Evolutionary conservation across 2,113 vertebrate species (phyloP).

Genomic region (Megaceryle maxima): DNA sequence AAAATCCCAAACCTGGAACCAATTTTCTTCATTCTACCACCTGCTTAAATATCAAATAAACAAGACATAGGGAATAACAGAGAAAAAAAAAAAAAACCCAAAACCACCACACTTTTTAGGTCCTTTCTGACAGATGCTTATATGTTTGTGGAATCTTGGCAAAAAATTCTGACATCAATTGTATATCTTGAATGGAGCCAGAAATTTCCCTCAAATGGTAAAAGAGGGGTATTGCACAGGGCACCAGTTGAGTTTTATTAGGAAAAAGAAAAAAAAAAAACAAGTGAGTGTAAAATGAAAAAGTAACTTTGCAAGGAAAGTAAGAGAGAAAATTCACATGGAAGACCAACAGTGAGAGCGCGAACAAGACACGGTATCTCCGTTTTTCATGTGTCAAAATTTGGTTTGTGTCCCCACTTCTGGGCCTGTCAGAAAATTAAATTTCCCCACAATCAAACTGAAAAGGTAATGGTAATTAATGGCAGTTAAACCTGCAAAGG

Average conservation of each 20-base stretch:
- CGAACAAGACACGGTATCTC: rapidly evolving
- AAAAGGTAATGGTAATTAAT: neutral
- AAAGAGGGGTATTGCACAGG: neutral
- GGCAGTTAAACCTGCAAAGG: neutral
- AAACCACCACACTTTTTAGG: neutral
- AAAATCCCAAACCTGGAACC: neutral
- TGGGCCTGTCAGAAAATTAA: neutral
- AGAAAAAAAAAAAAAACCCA: no score
- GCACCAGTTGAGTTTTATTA: neutral
- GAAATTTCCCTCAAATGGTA: neutral
- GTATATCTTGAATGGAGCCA: neutral
- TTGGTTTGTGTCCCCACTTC: neutral
- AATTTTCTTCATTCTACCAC: neutral
- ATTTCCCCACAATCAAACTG: neutral
- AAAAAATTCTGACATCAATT: neutral
- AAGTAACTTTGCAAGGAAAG: neutral
- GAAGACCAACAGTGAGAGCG: rapidly evolving
- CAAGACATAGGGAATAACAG: neutral
- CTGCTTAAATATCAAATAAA: neutral
- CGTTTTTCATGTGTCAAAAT: neutral
- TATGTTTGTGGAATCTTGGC: neutral
- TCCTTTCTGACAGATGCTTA: neutral
- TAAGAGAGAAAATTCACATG: neutral
- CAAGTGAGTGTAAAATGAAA: neutral
- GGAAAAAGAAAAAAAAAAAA: neutral